Evolutionary conservation across 2,113 vertebrate species (phyloP).

Genomic region (Ptychochromis oligacanthus): DNA sequence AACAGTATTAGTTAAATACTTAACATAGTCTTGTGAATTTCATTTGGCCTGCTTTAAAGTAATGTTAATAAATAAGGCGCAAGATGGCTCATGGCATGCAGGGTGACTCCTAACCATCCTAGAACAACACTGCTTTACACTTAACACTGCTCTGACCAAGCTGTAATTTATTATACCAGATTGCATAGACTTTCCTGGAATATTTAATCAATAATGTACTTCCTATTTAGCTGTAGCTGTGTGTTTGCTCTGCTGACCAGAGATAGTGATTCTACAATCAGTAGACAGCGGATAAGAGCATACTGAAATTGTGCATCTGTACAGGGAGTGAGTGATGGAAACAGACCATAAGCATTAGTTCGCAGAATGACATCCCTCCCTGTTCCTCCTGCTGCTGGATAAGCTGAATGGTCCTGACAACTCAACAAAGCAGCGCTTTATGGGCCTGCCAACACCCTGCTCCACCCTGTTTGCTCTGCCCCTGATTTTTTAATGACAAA

Average conservation of each 20-base stretch:
- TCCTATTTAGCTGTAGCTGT: neutral
- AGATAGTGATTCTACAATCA: neutral
- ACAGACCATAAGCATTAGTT: constrained; percentile 86
- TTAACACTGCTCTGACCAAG: neutral
- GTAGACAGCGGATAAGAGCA: neutral
- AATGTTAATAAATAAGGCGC: neutral
- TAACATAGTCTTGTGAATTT: neutral
- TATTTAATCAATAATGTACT: neutral
- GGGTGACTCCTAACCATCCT: neutral
- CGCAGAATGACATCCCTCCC: constrained; percentile 84
- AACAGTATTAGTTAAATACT: constrained; percentile 8
- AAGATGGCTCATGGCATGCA: neutral
- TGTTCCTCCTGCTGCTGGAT: constrained; percentile 68
- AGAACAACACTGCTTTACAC: neutral
- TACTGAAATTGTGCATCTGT: constrained; percentile 4
- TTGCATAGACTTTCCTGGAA: neutral
- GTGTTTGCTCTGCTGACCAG: constrained; percentile 1
- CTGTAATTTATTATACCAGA: neutral
- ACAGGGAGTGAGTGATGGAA: constrained; percentile 71
- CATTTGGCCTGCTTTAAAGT: no score
- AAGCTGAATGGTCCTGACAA: constrained; percentile 89
- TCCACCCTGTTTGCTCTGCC: constrained; percentile 87
- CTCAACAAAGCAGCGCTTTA: constrained; percentile 87
- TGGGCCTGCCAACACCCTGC: constrained; percentile 80
- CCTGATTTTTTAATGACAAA: constrained; percentile 90